A percentile compares a stretch with the other conserved stretches of the same genome.
phyloP scores from a whole-genome alignment of 2,888 invertebrate species.

The Caenorhabditis panamensis region DNA sequence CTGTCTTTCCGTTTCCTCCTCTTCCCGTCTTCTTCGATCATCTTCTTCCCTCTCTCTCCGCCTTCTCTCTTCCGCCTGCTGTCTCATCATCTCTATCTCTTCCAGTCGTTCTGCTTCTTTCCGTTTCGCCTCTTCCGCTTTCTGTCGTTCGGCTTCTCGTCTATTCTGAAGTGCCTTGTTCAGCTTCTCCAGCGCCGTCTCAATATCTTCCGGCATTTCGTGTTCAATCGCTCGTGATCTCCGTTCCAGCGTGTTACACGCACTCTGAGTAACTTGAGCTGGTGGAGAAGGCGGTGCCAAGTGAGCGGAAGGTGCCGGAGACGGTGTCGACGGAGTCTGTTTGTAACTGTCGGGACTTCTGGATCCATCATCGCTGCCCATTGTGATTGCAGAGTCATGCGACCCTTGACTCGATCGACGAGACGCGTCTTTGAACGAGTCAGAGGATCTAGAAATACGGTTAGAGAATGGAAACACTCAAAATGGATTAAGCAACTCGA shows the following conservation, averaged over 20 bases:
- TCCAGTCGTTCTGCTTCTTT: constrained; percentile 50
- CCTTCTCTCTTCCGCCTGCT: constrained; percentile 54
- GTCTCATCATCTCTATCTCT: constrained; percentile 52
- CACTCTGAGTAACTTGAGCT: neutral
- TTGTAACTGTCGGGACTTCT: constrained; percentile 47
- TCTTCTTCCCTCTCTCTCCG: constrained; percentile 49
- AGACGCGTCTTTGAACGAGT: constrained; percentile 49
- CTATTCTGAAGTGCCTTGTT: constrained; percentile 45
- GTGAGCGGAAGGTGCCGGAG: constrained; percentile 33
- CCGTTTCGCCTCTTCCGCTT: constrained; percentile 48
- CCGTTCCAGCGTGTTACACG: constrained; percentile 30
- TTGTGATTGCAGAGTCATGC: constrained; percentile 63
- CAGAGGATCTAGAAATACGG: constrained; percentile 38
- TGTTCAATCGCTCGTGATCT: constrained; percentile 43
- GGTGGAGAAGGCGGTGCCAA: constrained; percentile 3
- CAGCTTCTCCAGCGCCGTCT: constrained; percentile 60
- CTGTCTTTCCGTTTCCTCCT: constrained; percentile 43
- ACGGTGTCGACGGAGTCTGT: constrained; percentile 44
- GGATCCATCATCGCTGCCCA: constrained; percentile 54
- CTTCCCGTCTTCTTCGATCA: constrained; percentile 23
- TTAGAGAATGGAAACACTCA: constrained; percentile 12
- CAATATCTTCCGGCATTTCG: constrained; percentile 65
- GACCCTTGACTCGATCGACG: constrained; percentile 60
- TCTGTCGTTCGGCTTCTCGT: constrained; percentile 50
- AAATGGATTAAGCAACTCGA: constrained; percentile 13